Evolutionary conservation across 2,113 vertebrate genomes (phyloP).

Genomic region (Chamaea fasciata): DNA sequence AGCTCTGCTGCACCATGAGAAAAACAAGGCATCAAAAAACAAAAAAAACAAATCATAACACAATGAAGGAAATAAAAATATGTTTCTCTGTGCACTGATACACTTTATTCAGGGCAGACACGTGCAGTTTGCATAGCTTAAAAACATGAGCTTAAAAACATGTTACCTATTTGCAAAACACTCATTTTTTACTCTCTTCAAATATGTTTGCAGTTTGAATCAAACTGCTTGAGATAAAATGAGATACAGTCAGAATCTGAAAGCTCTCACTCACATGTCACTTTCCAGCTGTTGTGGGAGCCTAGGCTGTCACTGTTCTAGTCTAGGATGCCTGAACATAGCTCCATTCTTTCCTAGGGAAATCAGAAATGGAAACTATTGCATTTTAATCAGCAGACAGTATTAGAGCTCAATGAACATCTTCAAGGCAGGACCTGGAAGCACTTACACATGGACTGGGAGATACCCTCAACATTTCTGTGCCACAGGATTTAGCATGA

Average conservation of each 20-base stretch:
- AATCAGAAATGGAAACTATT: constrained; percentile 34
- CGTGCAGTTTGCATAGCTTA: neutral
- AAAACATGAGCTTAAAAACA: neutral
- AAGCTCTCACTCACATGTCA: neutral
- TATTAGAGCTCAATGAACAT: neutral
- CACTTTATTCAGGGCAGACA: neutral
- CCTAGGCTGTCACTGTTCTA: neutral
- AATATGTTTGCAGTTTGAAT: neutral
- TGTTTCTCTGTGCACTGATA: neutral
- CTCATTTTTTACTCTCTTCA: neutral
- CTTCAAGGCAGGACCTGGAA: constrained; percentile 64
- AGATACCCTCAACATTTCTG: constrained; percentile 68
- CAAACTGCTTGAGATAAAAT: neutral
- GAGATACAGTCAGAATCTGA: neutral
- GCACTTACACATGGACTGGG: constrained; percentile 64
- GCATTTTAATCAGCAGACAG: constrained; percentile 31
- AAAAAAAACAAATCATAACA: neutral
- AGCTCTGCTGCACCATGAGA: neutral
- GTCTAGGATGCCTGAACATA: neutral
- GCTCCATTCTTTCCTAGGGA: constrained; percentile 2
- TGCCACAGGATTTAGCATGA: constrained; percentile 67
- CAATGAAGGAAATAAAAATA: neutral
- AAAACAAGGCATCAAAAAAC: neutral
- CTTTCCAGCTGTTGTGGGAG: neutral
- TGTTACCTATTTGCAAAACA: neutral